Percentiles rank a stretch among this genome's conserved stretches.
Conservation (phyloP, 2,797 vertebrate genomes). For the Enteromius argenteus region DNA sequence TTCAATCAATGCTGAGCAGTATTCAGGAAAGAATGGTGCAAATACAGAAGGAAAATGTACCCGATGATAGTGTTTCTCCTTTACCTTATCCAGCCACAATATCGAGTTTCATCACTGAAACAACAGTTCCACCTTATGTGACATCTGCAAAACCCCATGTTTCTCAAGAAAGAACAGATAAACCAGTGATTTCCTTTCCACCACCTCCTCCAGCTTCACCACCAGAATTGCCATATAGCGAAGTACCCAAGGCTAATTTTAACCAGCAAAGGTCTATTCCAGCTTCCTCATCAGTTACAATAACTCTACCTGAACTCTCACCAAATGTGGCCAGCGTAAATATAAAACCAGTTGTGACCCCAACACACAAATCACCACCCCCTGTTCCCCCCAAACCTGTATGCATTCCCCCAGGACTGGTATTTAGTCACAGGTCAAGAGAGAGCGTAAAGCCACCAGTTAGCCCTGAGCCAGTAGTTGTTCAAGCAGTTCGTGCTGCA, state of each 20-base stretch:
- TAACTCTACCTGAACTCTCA: conserved; percentile 60
- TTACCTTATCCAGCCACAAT: conserved; percentile 52
- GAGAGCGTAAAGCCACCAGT: conserved; percentile 81
- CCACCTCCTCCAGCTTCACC: conserved; percentile 64
- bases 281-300: conserved; percentile 60
- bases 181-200: conserved; percentile 64
- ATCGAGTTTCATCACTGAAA: conserved; percentile 54
- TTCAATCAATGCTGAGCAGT: conserved; percentile 76
- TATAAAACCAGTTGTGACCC: conserved; percentile 62
- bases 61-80: conserved; percentile 37
- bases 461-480: conserved; percentile 75
- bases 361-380: conserved; percentile 84
- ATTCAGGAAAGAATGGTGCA: conserved; percentile 74
- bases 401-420: conserved; percentile 89
- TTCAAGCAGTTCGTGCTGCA: conserved; percentile 78
- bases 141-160: conserved; percentile 37
- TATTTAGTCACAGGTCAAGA: conserved; percentile 89
- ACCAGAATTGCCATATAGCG: conserved; percentile 71
- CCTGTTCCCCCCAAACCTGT: conserved; percentile 95
- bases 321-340: conserved; percentile 59
- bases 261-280: conserved; percentile 75
- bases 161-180: conserved; percentile 54
- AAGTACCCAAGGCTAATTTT: conserved; percentile 75
- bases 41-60: conserved; percentile 48
- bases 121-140: conserved; percentile 11